Conservation (phyloP, 1,140 invertebrate species). For the Thereuonema tuberculata region DNA sequence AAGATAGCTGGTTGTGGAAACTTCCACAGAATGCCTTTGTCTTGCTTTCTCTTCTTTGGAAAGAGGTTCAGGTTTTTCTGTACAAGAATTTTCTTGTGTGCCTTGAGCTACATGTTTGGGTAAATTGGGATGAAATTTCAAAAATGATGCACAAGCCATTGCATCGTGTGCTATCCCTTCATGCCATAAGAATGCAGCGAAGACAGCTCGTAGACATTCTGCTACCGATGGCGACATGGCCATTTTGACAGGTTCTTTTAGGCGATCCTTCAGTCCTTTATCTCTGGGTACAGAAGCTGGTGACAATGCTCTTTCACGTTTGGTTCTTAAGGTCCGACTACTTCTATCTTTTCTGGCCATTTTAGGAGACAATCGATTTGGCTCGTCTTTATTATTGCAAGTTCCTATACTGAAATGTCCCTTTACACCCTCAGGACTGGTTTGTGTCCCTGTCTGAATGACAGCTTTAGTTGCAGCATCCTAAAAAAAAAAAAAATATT, state of each 20-base stretch:
- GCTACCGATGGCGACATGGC: constrained; percentile 84
- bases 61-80: constrained; percentile 18
- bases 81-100: constrained; percentile 17
- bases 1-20: constrained; percentile 55
- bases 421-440: constrained; percentile 46
- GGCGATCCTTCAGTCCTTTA: constrained; percentile 11
- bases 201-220: constrained; percentile 80
- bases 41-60: constrained; percentile 33
- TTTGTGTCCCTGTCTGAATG: constrained; percentile 59
- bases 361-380: constrained; percentile 46
- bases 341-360: constrained; percentile 42
- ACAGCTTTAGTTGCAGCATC: constrained; percentile 23
- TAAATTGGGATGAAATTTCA: constrained; percentile 84
- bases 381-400: constrained; percentile 34
- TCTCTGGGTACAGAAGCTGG: constrained; percentile 29
- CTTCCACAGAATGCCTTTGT: constrained; percentile 75
- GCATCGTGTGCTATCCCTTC: constrained; percentile 94
- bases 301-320: constrained; percentile 46
- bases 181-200: constrained; percentile 93
- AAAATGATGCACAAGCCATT: constrained; percentile 89
- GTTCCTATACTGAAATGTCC: constrained; percentile 47
- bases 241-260: constrained; percentile 47
- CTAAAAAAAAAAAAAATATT: constrained; percentile 3
- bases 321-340: constrained; percentile 32
- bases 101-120: constrained; percentile 53